Conservation (phyloP, 2,113 vertebrate genomes). For the Vombatus ursinus region DNA sequence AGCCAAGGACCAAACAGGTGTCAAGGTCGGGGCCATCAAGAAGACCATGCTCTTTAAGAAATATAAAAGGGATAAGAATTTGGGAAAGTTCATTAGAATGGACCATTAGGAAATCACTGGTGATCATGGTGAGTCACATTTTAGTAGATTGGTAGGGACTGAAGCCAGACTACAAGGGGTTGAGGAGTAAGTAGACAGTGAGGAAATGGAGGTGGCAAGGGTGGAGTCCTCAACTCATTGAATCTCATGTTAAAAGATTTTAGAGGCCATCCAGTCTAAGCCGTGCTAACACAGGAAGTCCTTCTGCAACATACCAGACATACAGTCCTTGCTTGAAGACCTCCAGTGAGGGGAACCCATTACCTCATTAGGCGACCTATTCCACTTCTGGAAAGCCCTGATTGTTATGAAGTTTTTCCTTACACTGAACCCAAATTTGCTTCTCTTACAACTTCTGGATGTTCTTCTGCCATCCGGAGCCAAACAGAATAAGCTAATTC, state of each 20-base stretch:
- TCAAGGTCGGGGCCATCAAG: no score
- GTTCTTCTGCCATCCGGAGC: background rate
- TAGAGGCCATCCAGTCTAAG: background rate
- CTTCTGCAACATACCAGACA: background rate
- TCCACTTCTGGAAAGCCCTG: background rate
- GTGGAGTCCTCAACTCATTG: background rate
- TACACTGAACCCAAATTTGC: background rate
- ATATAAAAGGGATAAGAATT: no score
- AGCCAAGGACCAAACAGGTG: no score
- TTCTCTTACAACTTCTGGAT: background rate
- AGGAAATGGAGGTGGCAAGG: background rate
- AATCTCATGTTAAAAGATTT: background rate
- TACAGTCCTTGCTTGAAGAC: background rate
- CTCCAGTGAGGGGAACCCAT: background rate
- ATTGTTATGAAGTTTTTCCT: background rate
- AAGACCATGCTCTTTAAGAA: no score
- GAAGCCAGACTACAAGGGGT: background rate
- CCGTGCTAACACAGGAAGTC: background rate
- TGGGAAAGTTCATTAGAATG: no score
- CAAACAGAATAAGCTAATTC: background rate
- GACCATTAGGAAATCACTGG: no score
- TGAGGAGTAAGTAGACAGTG: background rate
- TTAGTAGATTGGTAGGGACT: background rate
- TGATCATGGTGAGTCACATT: background rate
- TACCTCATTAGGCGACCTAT: background rate